phyloP scores from a whole-genome alignment of 1,140 invertebrate genomes.

The Phymastichus coffea region DNA sequence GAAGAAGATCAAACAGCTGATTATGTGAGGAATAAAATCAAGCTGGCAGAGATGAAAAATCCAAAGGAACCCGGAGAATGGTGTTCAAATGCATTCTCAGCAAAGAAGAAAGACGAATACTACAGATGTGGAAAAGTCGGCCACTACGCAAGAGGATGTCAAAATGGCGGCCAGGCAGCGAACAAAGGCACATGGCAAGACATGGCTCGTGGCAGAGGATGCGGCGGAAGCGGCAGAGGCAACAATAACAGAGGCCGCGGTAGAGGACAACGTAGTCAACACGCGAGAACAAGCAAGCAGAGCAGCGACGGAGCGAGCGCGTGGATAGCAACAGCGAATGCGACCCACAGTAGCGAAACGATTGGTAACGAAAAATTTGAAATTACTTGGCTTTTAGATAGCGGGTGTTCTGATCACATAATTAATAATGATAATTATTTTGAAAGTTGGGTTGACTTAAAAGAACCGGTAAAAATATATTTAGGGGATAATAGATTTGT shows the following conservation, averaged over 20 bases:
- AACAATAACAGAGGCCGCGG: neutral
- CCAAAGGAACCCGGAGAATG: conserved; percentile 11
- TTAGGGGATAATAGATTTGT: conserved; percentile 13
- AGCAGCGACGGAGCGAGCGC: neutral
- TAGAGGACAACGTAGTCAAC: neutral
- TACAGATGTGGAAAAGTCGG: conserved; percentile 26
- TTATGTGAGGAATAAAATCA: conserved; percentile 48
- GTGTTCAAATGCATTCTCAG: conserved; percentile 20
- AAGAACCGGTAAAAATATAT: conserved; percentile 18
- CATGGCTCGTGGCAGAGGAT: neutral
- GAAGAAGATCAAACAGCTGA: conserved; percentile 46
- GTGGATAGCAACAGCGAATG: neutral
- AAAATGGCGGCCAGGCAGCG: neutral
- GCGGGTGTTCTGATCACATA: conserved; percentile 26
- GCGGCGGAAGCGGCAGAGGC: neutral
- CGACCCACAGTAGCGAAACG: too few relatives aligned
- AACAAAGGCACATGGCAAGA: neutral
- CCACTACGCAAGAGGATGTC: neutral
- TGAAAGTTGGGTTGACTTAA: conserved; percentile 4
- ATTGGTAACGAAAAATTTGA: neutral
- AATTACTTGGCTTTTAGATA: conserved; percentile 26
- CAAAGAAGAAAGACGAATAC: conserved; percentile 28
- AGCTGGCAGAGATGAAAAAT: conserved; percentile 38
- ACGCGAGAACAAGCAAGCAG: neutral
- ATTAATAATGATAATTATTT: conserved; percentile 23